Conservation (phyloP, 2,113 vertebrate genomes). For the Corvus cornix region DNA sequence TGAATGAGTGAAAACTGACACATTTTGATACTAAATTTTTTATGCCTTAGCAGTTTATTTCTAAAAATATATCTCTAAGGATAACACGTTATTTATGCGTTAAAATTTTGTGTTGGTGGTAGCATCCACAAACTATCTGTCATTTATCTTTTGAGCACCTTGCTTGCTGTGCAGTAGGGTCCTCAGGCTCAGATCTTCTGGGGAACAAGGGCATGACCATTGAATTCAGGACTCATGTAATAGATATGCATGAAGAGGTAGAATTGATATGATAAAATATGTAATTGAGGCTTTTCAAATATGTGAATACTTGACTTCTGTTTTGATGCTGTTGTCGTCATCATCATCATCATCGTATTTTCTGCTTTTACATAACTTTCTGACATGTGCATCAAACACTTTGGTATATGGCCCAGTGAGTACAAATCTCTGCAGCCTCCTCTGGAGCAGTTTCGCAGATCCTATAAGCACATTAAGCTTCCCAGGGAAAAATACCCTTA, state of each 20-base stretch:
- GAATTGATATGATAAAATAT: neutral
- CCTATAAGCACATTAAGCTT: constrained; percentile 24
- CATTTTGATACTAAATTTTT: neutral
- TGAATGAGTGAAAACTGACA: neutral
- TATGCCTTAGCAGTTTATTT: neutral
- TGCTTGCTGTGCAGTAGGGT: neutral
- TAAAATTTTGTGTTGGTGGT: neutral
- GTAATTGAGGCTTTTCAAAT: neutral
- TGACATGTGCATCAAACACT: neutral
- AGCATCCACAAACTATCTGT: neutral
- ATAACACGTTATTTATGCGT: neutral
- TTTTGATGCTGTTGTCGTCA: neutral
- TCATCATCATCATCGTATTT: neutral
- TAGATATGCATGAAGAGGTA: neutral
- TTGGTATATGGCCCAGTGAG: neutral
- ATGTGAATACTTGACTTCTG: neutral
- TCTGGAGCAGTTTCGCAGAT: neutral
- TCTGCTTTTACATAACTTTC: neutral
- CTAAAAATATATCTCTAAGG: neutral
- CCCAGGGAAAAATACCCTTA: constrained; percentile 10
- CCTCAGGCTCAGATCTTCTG: neutral
- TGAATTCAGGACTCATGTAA: neutral
- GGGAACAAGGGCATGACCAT: neutral
- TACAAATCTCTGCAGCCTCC: neutral
- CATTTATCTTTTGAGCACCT: neutral